Evolutionary conservation across 1,140 invertebrate genomes (phyloP).

Genomic region (Globodera ellingtonae): DNA sequence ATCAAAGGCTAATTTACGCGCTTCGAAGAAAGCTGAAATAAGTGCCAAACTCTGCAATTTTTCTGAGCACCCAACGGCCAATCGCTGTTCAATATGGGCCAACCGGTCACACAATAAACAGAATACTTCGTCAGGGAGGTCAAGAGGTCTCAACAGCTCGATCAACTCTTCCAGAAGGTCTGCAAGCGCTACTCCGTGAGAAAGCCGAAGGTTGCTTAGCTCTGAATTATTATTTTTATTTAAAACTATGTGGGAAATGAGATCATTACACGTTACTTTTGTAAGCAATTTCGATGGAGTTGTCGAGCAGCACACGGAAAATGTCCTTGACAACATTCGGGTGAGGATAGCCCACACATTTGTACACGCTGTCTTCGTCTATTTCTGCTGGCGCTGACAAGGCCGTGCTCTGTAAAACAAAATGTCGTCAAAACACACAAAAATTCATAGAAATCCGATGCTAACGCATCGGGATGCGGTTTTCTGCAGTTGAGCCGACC

Average conservation of each 20-base stretch:
- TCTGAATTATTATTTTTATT: slow-evolving; percentile 39
- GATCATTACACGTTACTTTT: slow-evolving; percentile 28
- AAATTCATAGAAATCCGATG: neutral
- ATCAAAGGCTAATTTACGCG: slow-evolving; percentile 35
- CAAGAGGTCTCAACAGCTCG: slow-evolving; percentile 47
- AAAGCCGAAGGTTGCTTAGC: slow-evolving; percentile 33
- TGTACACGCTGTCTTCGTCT: slow-evolving; percentile 88
- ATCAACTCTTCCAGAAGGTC: slow-evolving; percentile 55
- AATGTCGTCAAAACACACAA: slow-evolving; percentile 5
- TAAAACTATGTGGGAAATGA: neutral
- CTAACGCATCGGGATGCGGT: too few species aligned
- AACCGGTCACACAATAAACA: slow-evolving; percentile 41
- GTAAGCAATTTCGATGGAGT: slow-evolving; percentile 46
- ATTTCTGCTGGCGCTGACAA: slow-evolving; percentile 78
- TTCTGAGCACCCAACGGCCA: slow-evolving; percentile 54
- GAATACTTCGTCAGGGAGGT: slow-evolving; percentile 41
- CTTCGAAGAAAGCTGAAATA: slow-evolving; percentile 41
- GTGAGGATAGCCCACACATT: slow-evolving; percentile 91
- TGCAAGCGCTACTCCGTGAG: slow-evolving; percentile 50
- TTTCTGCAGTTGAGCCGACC: too few species aligned
- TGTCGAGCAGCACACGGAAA: slow-evolving; percentile 54
- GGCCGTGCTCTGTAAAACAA: slow-evolving; percentile 78
- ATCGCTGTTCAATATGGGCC: slow-evolving; percentile 46
- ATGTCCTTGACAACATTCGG: slow-evolving; percentile 79
- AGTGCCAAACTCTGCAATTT: slow-evolving; percentile 51